Evolutionary conservation across 2,113 vertebrate genomes (phyloP), one percentile per base, ranked within the genome.

Genomic region (Helogale parvula): DNA sequence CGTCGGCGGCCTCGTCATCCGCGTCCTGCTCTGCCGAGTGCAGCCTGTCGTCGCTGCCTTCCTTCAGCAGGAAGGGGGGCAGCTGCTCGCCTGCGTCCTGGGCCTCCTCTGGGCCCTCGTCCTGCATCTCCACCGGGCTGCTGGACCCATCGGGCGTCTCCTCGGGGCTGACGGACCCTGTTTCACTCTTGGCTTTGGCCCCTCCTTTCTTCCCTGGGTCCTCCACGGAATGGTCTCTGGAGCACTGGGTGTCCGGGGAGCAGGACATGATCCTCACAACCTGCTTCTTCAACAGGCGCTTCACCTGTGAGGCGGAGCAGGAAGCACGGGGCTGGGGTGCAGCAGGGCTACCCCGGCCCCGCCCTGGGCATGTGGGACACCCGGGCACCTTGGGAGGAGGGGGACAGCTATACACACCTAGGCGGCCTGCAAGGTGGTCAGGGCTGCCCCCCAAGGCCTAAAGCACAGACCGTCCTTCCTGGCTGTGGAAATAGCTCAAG

Each of bases 221-320:
- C 93, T 98, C 99, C 35, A 95, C 84, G 72, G 98, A 94, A 33
- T 98, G 96, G 68, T 98, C 98, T 50, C 88, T 47, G 81, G 98
- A 74, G 97, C 98, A 98, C 98, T 99, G 99, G 57, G 98, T 84
- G 19, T 99, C 99, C 0, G 98, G 93, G 5, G 99, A 99, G 88
- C 99, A 99, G 0, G 98, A 98, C 95, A 98, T 99, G 98, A 99
- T 99, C 98, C 99, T 99, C 94, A 99, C 99, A 0, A 98, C 98
- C 96, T 99, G 99, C 97, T 99, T 99, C 98, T 99, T 99, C 98
- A 99, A 98, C 86, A 99, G 99, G 72, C 99, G 98, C 97, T 99
- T 99, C 92, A 99, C 98, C 99, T 99, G 95, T 33, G 4, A 90
- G 74, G 50, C 7, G n/a, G 71, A 93, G 57, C 10, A 27, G 29